Conservation (phyloP, 92 coral and sea anemone species). For the Scolanthus callimorphus region DNA sequence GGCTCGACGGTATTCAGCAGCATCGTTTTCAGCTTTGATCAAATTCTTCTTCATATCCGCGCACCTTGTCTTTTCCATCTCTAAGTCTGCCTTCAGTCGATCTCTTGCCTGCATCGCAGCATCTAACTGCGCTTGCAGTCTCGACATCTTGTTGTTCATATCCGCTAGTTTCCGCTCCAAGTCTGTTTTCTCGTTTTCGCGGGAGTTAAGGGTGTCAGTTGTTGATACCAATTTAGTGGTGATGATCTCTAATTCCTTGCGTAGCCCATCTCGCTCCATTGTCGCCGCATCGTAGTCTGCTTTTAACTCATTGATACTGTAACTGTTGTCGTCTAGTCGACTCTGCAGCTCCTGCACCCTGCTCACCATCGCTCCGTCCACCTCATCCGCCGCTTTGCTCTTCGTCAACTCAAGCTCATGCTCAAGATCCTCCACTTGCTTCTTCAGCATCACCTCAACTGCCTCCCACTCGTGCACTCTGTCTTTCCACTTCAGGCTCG, state of each 20-base stretch:
- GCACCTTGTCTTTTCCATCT: conserved; percentile 56
- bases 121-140: conserved; percentile 60
- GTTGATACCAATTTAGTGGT: conserved; percentile 41
- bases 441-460: conserved; percentile 74
- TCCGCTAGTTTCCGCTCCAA: conserved; percentile 38
- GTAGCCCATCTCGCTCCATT: conserved; percentile 71
- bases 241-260: conserved; percentile 56
- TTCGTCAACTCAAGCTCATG: conserved; percentile 59
- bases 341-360: conserved; percentile 67
- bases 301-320: conserved; percentile 46
- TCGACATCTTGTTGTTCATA: conserved; percentile 57
- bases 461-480: conserved; percentile 85
- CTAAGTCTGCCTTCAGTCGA: conserved; percentile 71
- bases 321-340: conserved; percentile 48
- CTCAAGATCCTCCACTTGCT: conserved; percentile 69
- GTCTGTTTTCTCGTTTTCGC: conserved; percentile 60
- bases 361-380: conserved; percentile 56
- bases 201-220: conserved; percentile 41
- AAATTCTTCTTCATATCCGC: conserved; percentile 63
- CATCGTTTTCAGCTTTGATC: conserved; percentile 70
- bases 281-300: conserved; percentile 49
- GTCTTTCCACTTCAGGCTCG: conserved; percentile 52
- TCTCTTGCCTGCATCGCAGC: conserved; percentile 49
- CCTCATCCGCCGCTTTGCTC: conserved; percentile 54
- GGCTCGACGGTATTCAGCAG: conserved; percentile 59